A percentile compares a stretch with the other conserved stretches of the same genome.
Evolutionary conservation across 2,113 vertebrate species (phyloP).

Genomic region (Sitta europaea): DNA sequence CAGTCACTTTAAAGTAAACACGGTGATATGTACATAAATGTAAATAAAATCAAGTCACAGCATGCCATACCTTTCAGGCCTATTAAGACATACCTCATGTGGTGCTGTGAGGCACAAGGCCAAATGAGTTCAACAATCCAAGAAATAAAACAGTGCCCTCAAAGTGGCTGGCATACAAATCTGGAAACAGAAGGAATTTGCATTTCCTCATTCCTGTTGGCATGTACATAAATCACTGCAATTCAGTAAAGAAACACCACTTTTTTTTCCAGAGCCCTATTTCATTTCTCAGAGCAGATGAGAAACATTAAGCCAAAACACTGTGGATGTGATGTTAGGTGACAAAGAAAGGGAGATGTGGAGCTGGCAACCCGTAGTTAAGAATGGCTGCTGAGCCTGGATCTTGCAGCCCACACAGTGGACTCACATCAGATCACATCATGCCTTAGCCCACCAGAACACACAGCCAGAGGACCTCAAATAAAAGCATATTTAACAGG

Average conservation of each 20-base stretch:
- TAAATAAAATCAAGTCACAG: slow-evolving; percentile 36
- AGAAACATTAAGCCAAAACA: not conserved
- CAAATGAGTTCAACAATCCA: slow-evolving; percentile 28
- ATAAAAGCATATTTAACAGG: not conserved
- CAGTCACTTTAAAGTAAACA: slow-evolving; percentile 1
- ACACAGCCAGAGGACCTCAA: not conserved
- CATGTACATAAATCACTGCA: not conserved
- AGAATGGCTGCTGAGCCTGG: not conserved
- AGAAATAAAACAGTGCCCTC: not conserved
- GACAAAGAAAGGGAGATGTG: not conserved
- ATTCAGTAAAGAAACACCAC: not conserved
- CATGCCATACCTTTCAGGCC: not conserved
- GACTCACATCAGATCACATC: not conserved
- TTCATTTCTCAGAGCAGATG: not conserved
- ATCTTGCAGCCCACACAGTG: not conserved
- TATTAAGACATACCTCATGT: not conserved
- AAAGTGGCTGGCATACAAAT: not conserved
- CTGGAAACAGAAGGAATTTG: not conserved
- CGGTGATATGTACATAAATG: not conserved
- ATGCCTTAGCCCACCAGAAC: not conserved
- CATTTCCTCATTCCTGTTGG: not conserved
- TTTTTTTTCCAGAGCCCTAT: not conserved
- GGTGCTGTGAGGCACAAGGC: not conserved
- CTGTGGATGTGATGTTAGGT: not conserved
- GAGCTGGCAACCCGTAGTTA: not conserved